phyloP scores from a whole-genome alignment of 2,888 invertebrate species.

The Leucoma salicis region DNA sequence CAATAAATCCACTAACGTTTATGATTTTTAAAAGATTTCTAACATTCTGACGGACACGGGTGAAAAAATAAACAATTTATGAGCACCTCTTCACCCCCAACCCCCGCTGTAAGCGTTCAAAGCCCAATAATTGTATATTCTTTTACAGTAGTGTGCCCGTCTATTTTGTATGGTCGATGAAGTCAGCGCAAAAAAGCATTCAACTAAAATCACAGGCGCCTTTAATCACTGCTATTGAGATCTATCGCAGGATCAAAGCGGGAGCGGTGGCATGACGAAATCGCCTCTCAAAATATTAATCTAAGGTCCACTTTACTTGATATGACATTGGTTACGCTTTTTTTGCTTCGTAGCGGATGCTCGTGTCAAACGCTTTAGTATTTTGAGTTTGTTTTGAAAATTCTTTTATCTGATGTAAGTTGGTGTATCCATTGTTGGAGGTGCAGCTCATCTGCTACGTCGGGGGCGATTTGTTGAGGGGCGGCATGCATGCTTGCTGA shows the following conservation, averaged over 20 bases:
- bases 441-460: constrained; percentile 69
- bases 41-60: constrained; percentile 48
- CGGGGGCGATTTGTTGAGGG: constrained; percentile 70
- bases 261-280: constrained; percentile 62
- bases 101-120: constrained; percentile 81
- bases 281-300: constrained; percentile 64
- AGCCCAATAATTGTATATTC: constrained; percentile 82
- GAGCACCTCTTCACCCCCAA: constrained; percentile 58
- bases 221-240: constrained; percentile 82
- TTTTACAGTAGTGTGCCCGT: constrained; percentile 81
- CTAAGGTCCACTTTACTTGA: constrained; percentile 65
- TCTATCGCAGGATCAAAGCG: constrained; percentile 79
- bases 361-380: constrained; percentile 82
- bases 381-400: constrained; percentile 83
- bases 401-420: constrained; percentile 82
- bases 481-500: constrained; percentile 66
- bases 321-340: constrained; percentile 65
- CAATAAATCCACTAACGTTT: constrained; percentile 67
- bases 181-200: constrained; percentile 73
- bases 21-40: constrained; percentile 75
- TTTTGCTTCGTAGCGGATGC: constrained; percentile 77
- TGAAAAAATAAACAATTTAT: constrained; percentile 77
- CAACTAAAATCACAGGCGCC: constrained; percentile 81
- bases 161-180: constrained; percentile 75
- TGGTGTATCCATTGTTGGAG: constrained; percentile 72